Evolutionary conservation across 2,888 invertebrate genomes (phyloP).

Genomic region (Sipunculus nudus): DNA sequence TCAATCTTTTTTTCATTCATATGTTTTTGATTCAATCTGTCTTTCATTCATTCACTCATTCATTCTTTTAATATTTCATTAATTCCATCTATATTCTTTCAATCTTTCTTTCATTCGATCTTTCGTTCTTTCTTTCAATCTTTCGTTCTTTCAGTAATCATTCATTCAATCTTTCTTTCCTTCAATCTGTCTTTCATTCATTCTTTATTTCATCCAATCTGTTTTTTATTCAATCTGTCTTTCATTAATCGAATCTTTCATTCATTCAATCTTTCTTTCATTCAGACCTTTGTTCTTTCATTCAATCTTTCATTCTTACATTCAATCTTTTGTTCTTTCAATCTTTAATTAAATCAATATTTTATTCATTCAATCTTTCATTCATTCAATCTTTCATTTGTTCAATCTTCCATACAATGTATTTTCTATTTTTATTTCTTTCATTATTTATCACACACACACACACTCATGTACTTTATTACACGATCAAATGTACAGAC

Average conservation of each 20-base stretch:
- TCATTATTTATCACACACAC: slow-evolving; percentile 3
- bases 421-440: slow-evolving; percentile 4
- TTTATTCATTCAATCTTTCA: slow-evolving; percentile 16
- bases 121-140: background rate
- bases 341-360: slow-evolving; percentile 7
- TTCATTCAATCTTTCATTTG: slow-evolving; percentile 9
- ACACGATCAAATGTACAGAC: background rate
- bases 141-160: background rate
- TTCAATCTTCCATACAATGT: too few relatives aligned
- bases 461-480: slow-evolving; percentile 1
- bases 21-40: background rate
- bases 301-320: slow-evolving; percentile 9
- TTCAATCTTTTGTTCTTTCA: slow-evolving; percentile 7
- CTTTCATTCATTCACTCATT: background rate
- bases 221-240: slow-evolving; percentile 13
- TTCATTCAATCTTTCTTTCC: background rate
- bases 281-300: slow-evolving; percentile 10
- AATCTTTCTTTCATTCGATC: background rate
- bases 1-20: background rate
- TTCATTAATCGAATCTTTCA: slow-evolving; percentile 15
- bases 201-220: slow-evolving; percentile 2
- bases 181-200: slow-evolving; percentile 3
- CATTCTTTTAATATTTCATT: background rate
- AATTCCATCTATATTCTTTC: background rate
- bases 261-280: slow-evolving; percentile 13